Conservation (phyloP, 2,888 invertebrate species). For the Timema podura region DNA sequence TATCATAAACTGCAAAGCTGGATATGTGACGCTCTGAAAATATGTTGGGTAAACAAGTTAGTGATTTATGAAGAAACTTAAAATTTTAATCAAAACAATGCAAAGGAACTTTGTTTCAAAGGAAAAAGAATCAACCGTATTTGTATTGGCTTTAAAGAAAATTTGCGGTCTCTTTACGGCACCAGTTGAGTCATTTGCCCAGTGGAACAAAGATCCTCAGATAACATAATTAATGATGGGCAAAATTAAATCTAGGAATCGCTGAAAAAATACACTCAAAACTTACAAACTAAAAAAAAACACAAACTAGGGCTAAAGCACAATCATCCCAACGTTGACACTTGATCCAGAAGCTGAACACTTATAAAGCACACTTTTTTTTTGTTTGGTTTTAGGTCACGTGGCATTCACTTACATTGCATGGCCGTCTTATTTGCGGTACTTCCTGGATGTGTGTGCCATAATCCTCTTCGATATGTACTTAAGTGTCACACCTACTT, state of each 20-base stretch:
- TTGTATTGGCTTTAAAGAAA: no score
- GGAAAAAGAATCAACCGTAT: no score
- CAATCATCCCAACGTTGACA: conserved; percentile 12
- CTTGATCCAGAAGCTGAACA: conserved; percentile 14
- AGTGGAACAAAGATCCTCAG: no score
- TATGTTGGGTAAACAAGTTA: no score
- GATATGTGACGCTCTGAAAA: conserved; percentile 45
- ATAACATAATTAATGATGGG: no score
- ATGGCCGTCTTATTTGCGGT: conserved; percentile 4
- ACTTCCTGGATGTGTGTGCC: conserved; percentile 14
- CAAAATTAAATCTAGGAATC: no score
- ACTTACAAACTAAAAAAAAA: not conserved
- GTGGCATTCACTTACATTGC: conserved; percentile 15
- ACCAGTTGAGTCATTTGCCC: no score
- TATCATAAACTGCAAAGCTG: conserved; percentile 50
- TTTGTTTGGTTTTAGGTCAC: not conserved
- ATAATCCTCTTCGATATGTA: conserved; percentile 6
- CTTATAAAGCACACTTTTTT: conserved; percentile 10
- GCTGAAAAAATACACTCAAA: conserved; percentile 1
- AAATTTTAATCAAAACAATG: no score
- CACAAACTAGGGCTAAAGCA: conserved; percentile 15
- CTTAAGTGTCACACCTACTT: conserved; percentile 13
- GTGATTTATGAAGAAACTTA: no score
- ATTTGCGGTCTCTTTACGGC: no score
- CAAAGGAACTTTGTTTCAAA: no score